Percentiles rank a stretch among this genome's conserved stretches.
phyloP scores from a whole-genome alignment of 2,797 vertebrate species.

The Alauda arvensis region DNA sequence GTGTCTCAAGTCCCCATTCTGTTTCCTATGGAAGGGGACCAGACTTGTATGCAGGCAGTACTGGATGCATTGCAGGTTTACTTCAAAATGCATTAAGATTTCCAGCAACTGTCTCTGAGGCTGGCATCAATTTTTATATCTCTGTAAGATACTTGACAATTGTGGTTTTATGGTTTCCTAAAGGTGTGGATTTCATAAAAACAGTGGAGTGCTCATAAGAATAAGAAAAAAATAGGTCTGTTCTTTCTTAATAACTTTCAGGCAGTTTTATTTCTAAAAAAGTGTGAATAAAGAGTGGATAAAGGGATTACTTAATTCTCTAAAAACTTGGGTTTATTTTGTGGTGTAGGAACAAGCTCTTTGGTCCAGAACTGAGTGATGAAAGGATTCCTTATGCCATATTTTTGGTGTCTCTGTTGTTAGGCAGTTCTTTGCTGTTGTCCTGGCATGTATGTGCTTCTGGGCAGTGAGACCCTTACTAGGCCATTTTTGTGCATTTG shows the following conservation, averaged over 20 bases:
- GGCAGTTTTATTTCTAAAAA: background rate
- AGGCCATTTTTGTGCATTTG: background rate
- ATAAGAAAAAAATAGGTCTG: background rate
- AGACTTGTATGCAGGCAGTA: background rate
- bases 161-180: background rate
- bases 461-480: background rate
- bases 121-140: background rate
- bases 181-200: background rate
- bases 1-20: background rate
- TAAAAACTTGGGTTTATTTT: background rate
- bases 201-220: background rate
- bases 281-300: background rate
- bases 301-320: background rate
- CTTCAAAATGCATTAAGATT: background rate
- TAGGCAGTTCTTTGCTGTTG: background rate
- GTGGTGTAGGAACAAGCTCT: background rate
- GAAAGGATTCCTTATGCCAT: background rate
- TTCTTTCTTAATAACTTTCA: background rate
- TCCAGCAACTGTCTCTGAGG: background rate
- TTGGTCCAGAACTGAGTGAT: background rate
- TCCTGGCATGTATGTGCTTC: background rate
- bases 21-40: background rate
- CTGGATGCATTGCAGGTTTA: background rate
- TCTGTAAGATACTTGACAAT: background rate
- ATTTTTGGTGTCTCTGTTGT: background rate